Base-by-base conservation (phyloP, 2,888 invertebrate genomes). In the Ischnura elegans region DNA sequence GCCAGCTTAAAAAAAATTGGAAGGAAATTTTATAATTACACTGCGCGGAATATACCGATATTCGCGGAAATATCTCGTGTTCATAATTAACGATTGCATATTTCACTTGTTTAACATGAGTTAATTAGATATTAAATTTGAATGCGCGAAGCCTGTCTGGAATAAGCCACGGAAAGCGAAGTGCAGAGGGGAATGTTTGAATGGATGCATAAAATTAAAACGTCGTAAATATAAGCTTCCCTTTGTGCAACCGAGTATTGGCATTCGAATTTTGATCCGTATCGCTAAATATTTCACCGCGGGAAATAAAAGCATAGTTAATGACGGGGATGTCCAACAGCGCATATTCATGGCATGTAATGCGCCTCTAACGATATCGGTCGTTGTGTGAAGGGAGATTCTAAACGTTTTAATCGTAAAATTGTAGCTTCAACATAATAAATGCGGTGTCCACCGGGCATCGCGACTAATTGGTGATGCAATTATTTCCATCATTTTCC, bases 401-500 rank as follows among this genome's bases (percentile, higher is more conserved):
- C 76, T 76, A 76, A 76, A 10, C 76, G 76, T 76, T 76, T 76
- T 76, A 36, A 13, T 6, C 29, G 76, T 76, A 36, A 66, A 66
- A 66, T 29, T n/a, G n/a, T 66, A 66, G 36, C n/a, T 76, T 76
- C 29, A 3, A 36, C 29, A 76, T 25, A 36, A 76, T 76, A 36
- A 76, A 76, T 76, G 76, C 36, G 76, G 76, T 76, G 76, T 36
- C 76, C 76, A 76, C 76, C 25, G 76, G 76, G 1, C 13, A 76
- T 76, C 76, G 6, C 76, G 8, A 8, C 76, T 76, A 76, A 76
- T 76, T 76, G 76, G 76, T 3, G 76, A 76, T 76, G 76, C 76
- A 76, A 76, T 76, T 76, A 76, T 76, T 76, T 36, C 36, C 29
- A 36, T 76, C 25, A 76, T 76, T n/a, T 36, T 76, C 76, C 76